Evolutionary conservation across 2,797 vertebrate genomes (phyloP), one percentile per base, ranked within the genome.

Genomic region (Trematomus bernacchii): DNA sequence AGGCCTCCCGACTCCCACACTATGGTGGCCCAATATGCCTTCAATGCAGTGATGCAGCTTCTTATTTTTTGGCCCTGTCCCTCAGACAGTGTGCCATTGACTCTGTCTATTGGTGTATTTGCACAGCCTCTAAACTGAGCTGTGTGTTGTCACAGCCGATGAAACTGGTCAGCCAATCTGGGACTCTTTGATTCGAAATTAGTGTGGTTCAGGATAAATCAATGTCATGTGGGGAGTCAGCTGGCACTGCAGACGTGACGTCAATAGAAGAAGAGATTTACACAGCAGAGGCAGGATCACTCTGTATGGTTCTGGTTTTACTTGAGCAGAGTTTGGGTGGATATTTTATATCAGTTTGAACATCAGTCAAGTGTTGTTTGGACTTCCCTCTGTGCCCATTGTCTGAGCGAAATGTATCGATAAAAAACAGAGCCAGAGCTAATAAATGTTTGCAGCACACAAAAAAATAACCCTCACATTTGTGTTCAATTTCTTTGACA

Each of bases 171-270:
- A 71, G 66, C 71, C 14, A 68, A 37, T 46, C 50, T 64, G 71
- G 2, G 10, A 53, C 71, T 74, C 82, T 80, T 82, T 86, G 83
- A 90, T 86, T 76, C 70, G 66, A 75, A 79, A 89, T 91, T 83
- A 84, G 65, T 15, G 72, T 10, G 12, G 58, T 66, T 89, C 79
- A 79, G 63, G n/a, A 43, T 51, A 53, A 75, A 85, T 89, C 86
- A 73, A 48, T 88, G 80, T 80, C 66, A 71, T 37, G 59, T 71
- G 48, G 23, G 67, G 33, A 78, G 73, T 67, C 78, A 79, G 69
- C 52, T 30, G 53, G 40, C 51, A 18, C 64, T 67, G 76, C 30
- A 65, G 74, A 79, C 51, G 3, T 82, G 73, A 64, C 48, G 61
- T 83, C 79, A 61, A 73, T 84, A 57, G 55, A 77, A 70, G 42